These are phyloP conservation scores for Ictalurus furcatus DNA, from an alignment of 2,113 vertebrate genomes.

Conservation along the genomic window DNA sequence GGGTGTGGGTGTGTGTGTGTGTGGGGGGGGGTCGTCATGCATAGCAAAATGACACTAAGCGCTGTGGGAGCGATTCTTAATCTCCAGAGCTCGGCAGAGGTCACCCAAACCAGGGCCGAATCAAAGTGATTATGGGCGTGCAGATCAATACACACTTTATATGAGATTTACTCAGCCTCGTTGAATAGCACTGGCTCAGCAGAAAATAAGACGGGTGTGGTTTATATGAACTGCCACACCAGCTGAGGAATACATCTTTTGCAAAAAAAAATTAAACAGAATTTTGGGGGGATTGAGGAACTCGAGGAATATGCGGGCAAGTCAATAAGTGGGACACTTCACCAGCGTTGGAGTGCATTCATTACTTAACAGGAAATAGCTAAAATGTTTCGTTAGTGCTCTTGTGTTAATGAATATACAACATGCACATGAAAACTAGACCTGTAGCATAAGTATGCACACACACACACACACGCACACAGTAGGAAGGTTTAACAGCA, in stretches of 20 bases:
- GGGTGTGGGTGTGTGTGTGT: too few species aligned
- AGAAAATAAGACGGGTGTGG: slow-evolving; percentile 61
- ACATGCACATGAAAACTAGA: slow-evolving; percentile 19
- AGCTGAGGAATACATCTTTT: slow-evolving; percentile 62
- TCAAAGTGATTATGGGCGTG: slow-evolving; percentile 76
- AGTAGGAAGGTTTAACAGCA: slow-evolving; percentile 31
- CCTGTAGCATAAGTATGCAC: neutral
- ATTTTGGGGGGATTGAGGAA: slow-evolving; percentile 47
- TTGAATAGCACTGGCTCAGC: slow-evolving; percentile 66
- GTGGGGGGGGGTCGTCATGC: slow-evolving; percentile 56
- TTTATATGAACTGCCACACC: slow-evolving; percentile 61
- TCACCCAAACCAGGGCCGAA: slow-evolving; percentile 71
- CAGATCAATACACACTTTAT: slow-evolving; percentile 76
- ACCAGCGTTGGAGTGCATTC: slow-evolving; percentile 11
- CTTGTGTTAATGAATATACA: slow-evolving; percentile 33
- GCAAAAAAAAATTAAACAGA: slow-evolving; percentile 38
- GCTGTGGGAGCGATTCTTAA: slow-evolving; percentile 48
- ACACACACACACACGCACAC: slow-evolving; percentile 32
- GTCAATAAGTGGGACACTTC: slow-evolving; percentile 4
- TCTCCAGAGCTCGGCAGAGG: slow-evolving; percentile 58
- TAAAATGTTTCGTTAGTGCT: slow-evolving; percentile 8
- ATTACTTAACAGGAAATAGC: slow-evolving; percentile 22
- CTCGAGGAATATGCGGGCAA: neutral
- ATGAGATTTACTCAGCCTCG: slow-evolving; percentile 70
- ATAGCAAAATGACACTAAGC: slow-evolving; percentile 45